These are phyloP conservation scores for Labrus mixtus DNA, from an alignment of 2,113 vertebrate genomes.

Conservation along the genomic window DNA sequence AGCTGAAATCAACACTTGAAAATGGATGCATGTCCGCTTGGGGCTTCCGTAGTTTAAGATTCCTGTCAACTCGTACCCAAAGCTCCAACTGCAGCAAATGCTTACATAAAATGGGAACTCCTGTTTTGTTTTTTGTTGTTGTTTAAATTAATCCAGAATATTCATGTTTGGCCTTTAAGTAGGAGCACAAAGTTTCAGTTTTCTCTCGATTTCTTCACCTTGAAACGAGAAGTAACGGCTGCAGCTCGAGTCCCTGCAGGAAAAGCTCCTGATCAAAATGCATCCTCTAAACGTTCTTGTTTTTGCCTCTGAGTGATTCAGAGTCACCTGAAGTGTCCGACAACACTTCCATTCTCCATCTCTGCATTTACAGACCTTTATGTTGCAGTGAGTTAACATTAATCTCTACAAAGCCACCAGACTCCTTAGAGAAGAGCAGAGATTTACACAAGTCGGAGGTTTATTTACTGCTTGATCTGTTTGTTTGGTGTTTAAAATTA, in stretches of 20 bases:
- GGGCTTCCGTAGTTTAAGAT: neutral
- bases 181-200: neutral
- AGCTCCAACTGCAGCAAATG: neutral
- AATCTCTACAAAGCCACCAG: too few species aligned
- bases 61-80: neutral
- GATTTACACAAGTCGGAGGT: too few species aligned
- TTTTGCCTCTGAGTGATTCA: neutral
- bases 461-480: too few species aligned
- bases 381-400: too few species aligned
- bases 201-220: neutral
- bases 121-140: neutral
- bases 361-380: too few species aligned
- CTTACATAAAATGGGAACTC: neutral
- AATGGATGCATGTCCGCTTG: too few species aligned
- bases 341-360: too few species aligned
- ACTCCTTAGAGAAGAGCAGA: too few species aligned
- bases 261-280: neutral
- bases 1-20: too few species aligned
- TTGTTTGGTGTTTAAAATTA: too few species aligned
- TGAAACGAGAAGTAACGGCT: neutral
- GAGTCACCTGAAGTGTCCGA: too few species aligned
- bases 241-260: neutral
- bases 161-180: too few species aligned
- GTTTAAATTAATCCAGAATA: neutral
- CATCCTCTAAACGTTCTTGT: neutral